Base-by-base conservation (phyloP, 2,888 invertebrate genomes). In the Apodemia hepburni region DNA sequence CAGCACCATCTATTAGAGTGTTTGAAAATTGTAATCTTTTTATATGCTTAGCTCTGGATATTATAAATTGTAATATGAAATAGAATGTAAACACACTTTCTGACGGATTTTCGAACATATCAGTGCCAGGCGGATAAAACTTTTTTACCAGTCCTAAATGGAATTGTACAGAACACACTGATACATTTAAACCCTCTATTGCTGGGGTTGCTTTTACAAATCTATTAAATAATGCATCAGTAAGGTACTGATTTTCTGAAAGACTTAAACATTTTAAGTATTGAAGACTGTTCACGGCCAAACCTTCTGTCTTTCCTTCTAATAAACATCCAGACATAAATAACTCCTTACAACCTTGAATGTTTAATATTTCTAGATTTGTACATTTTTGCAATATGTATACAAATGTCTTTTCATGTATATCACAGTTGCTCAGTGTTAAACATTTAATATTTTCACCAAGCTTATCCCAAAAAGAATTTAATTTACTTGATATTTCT, bases 311-410 rank as follows among this genome's bases (percentile, higher is more conserved):
- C 60, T 92, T 85, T 38, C 93, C 92, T 72, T 94, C 94, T 51
- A 96, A 77, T 51, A 96, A 84, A 15, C 93, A 92, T 2, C 96
- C 96, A 2, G 95, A 94, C 95, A 96, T 96, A 67, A 96, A 94
- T 22, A 96, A 85, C 64, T 95, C 94, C 72, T 94, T 93, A 72
- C 95, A 96, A 62, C 92, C 92, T 67, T 93, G 92, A 61, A 96
- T 90, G 59, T 93, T 92, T 18, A 96, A 82, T 61, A 83, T 79
- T 73, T 92, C 90, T 64, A 96, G 80, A 72, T 93, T 93, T 18
- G 82, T 83, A 72, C 94, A 92, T 67, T 90, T 85, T 65, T 92
- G 90, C 51, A 95, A 73, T 58, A 95, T 92, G 63, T 92, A 81
- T 58, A 93, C 92, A 75, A 95, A 93, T 61, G 92, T 92, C 74